Evolutionary conservation across 2,888 invertebrate genomes (phyloP), one percentile per base, ranked within the genome.

Genomic region (Drosophila mimetica): DNA sequence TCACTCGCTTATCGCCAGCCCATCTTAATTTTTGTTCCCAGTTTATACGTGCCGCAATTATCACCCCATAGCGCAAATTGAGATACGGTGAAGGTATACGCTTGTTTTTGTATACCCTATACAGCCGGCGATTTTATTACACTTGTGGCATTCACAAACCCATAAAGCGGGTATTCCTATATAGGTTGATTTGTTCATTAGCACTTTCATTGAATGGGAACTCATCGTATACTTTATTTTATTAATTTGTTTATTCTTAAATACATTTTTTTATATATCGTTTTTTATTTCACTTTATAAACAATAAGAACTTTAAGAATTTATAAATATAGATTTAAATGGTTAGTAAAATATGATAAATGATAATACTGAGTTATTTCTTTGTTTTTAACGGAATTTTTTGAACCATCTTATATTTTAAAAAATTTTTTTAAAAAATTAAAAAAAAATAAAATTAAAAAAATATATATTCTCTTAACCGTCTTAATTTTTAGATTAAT

Each of bases 11-110:
- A 46, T 46, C 46, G 28, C 16, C 28, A 0, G 30, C 30, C 46
- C 13, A 46, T 46, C 46, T 46, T 30, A 11, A 46, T 18, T 46
- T 46, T 46, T 7, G 25, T 22, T 44, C n/a, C 1, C 8, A 13
- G 8, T 2, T 2, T 4, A 13, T 44, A 44, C 16, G 25, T 44
- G 25, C 25, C 44, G 14, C 44, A 46, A 46, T 30, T 46, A 46
- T 46, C 28, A 30, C 46, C 46, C 16, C 13, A 30, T 13, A 7
- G 46, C 30, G 30, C 46, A 46, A 46, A 46, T 46, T 46, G 16
- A 16, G 46, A 30, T 46, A 18, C 28, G 28, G 9, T 2, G 30
- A 7, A 30, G 44, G 9, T 28, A 6, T 14, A 44, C 14, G 11
- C 25, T 44, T 14, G 14, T 6, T 16, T 44, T 25, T 11, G 25